Evolutionary conservation across 1,140 invertebrate species (phyloP), one percentile per base, ranked within the genome.

Genomic region (Tetramorium alpestre): DNA sequence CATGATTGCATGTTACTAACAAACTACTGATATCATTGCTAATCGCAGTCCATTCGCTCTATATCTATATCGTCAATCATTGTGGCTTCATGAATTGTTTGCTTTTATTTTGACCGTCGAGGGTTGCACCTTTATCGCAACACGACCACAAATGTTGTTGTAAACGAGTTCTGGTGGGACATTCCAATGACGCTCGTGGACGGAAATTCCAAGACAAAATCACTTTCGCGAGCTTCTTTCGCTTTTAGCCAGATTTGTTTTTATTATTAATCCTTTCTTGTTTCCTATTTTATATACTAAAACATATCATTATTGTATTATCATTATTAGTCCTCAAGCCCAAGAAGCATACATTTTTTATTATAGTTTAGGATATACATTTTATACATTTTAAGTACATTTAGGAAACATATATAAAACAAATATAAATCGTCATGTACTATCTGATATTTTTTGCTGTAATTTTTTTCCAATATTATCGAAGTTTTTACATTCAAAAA

Each of bases 121-220:
- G 4, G 10, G 3, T 72, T 33, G 0, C 13, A 70, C 7, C 38
- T 54, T 22, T 82, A 38, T 73, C 16, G 44, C 8, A 4, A 58
- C 38, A 1, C 16, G 13, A 72, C 1, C 28, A 8, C 18, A 73
- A 60, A n/a, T 6, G 28, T 49, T 81, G 11, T 84, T 16, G 18
- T 13, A 64, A 44, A 85, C 28, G 18, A 47, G 18, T 28, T 67
- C 8, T 25, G 25, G 25, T 38, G 41, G 62, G 62, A 33, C 25
- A 49, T 65, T 25, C 51, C 85, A n/a, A n/a, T 86, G 76, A 86
- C 64, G 85, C 33, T 67, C 4, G 5, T 25, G 41, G 13, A 69
- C 41, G 22, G 11, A 69, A 86, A 81, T 81, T 38, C 51, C 85
- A 22, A 69, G 11, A 4, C 33, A 44, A 70, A 58, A 13, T 0